These are phyloP conservation scores for Pammene aurita DNA, from an alignment of 2,888 invertebrate genomes.

Conservation along the genomic window DNA sequence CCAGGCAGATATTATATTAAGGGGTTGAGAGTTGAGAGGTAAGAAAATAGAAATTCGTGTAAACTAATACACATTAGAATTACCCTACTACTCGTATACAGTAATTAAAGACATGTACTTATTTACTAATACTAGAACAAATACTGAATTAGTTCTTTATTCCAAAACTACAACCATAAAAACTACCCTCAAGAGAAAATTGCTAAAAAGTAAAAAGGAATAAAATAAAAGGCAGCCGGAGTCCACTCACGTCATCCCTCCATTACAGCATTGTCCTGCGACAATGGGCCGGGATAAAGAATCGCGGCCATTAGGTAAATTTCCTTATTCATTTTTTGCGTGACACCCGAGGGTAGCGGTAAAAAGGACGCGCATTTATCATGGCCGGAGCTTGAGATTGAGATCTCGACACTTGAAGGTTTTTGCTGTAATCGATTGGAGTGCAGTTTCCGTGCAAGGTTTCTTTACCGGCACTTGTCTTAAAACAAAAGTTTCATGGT, in stretches of 20 bases:
- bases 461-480: background rate
- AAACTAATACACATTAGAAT: too few relatives aligned
- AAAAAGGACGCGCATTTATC: slow-evolving; percentile 77
- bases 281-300: slow-evolving; percentile 81
- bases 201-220: slow-evolving; percentile 40
- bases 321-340: slow-evolving; percentile 83
- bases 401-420: slow-evolving; percentile 68
- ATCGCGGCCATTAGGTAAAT: slow-evolving; percentile 83
- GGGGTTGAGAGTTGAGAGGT: too few relatives aligned
- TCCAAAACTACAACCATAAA: slow-evolving; percentile 28
- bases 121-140: too few relatives aligned
- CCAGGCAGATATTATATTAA: too few relatives aligned
- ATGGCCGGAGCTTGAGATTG: slow-evolving; percentile 51
- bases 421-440: slow-evolving; percentile 66
- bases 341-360: slow-evolving; percentile 71
- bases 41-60: too few relatives aligned
- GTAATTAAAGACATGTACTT: too few relatives aligned
- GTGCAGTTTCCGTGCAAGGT: slow-evolving; percentile 47
- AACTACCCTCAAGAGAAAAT: slow-evolving; percentile 37
- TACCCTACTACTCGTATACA: too few relatives aligned
- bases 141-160: slow-evolving; percentile 7
- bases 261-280: slow-evolving; percentile 80
- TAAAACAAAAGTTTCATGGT: background rate
- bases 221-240: slow-evolving; percentile 36
- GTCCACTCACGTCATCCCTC: slow-evolving; percentile 80